phyloP scores from a whole-genome alignment of 2,888 invertebrate genomes.

The Phaonia tiefii region DNA sequence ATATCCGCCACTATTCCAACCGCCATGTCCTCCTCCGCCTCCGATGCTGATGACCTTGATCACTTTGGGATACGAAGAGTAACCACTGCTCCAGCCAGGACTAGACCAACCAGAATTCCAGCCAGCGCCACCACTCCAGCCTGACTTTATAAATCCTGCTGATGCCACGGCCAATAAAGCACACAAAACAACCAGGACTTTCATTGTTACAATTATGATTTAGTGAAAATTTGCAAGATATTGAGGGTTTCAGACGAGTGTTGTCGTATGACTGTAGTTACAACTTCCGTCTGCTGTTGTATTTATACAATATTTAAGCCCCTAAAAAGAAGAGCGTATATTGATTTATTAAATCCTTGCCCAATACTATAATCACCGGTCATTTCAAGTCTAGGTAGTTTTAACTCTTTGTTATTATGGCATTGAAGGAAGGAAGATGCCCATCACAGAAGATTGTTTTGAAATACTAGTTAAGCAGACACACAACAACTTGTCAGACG shows the following conservation, averaged over 20 bases:
- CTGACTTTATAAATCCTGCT: slow-evolving; percentile 67
- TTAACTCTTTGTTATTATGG: neutral
- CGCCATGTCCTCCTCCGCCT: slow-evolving; percentile 29
- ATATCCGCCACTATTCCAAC: slow-evolving; percentile 53
- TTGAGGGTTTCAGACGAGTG: slow-evolving; percentile 26
- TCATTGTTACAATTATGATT: slow-evolving; percentile 37
- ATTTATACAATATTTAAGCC: slow-evolving; percentile 52
- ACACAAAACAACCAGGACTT: slow-evolving; percentile 69
- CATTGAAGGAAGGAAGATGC: slow-evolving; percentile 32
- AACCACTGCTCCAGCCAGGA: slow-evolving; percentile 62
- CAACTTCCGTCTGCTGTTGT: slow-evolving; percentile 35
- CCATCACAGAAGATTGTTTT: slow-evolving; percentile 42
- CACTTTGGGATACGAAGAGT: slow-evolving; percentile 64
- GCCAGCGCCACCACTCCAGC: slow-evolving; percentile 67
- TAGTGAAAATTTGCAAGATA: neutral
- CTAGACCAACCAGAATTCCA: slow-evolving; percentile 56
- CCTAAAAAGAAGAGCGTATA: neutral
- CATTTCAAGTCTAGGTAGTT: slow-evolving; percentile 21
- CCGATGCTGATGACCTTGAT: slow-evolving; percentile 68
- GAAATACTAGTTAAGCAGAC: neutral
- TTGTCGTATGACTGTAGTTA: slow-evolving; percentile 49
- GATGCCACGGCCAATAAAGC: slow-evolving; percentile 72
- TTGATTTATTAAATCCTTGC: slow-evolving; percentile 1
- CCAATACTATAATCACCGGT: slow-evolving; percentile 1
- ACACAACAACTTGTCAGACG: slow-evolving; percentile 31